Evolutionary conservation across 2,113 vertebrate genomes (phyloP).

Genomic region (Phycodurus eques): DNA sequence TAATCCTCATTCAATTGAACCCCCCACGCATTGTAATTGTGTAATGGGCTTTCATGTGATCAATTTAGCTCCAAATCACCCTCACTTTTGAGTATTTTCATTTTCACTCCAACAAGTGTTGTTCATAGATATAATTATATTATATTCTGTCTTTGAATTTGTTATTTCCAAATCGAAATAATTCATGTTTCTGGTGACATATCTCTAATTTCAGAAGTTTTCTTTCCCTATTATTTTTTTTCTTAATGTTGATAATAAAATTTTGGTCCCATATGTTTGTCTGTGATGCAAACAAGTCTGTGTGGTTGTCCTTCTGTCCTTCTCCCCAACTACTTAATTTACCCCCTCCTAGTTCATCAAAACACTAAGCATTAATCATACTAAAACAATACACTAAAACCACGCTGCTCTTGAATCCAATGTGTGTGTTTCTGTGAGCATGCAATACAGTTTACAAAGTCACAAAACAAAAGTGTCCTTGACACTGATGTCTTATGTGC

Average conservation of each 20-base stretch:
- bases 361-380: not conserved
- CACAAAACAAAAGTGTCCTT: not conserved
- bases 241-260: conserved; percentile 25
- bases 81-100: not conserved
- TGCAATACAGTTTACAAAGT: not conserved
- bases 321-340: not conserved
- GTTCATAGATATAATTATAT: not conserved
- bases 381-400: not conserved
- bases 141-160: not conserved
- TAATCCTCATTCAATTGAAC: not conserved
- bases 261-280: conserved; percentile 10
- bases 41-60: not conserved
- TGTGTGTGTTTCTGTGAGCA: not conserved
- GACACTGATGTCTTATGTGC: not conserved
- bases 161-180: not conserved
- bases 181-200: not conserved
- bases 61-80: not conserved
- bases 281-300: conserved; percentile 12
- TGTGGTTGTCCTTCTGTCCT: not conserved
- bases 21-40: not conserved
- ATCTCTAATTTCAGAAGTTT: not conserved
- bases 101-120: not conserved
- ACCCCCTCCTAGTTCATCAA: not conserved
- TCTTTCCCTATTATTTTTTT: conserved; percentile 33
- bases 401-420: not conserved